These are phyloP conservation scores for Dryadula phaetusa DNA, from an alignment of 2,888 invertebrate genomes.

Conservation along the genomic window DNA sequence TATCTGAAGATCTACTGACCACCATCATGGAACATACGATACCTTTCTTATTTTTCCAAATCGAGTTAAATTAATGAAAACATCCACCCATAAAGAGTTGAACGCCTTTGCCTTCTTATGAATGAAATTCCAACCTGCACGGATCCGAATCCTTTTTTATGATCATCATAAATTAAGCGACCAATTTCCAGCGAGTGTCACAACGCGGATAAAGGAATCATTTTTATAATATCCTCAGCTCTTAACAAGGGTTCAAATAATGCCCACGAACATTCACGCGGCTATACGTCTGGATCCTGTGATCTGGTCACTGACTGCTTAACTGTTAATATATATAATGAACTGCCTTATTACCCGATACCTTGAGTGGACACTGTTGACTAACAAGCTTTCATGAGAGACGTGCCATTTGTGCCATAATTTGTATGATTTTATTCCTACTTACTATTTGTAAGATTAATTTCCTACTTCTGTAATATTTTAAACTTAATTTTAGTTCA, in stretches of 20 bases:
- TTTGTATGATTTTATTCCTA: slow-evolving; percentile 31
- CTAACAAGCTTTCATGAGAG: slow-evolving; percentile 71
- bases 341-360: slow-evolving; percentile 78
- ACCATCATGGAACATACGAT: slow-evolving; percentile 67
- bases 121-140: slow-evolving; percentile 83
- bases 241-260: slow-evolving; percentile 84
- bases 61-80: slow-evolving; percentile 83
- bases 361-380: slow-evolving; percentile 78
- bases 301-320: slow-evolving; percentile 79
- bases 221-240: slow-evolving; percentile 84
- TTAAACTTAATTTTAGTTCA: too few species aligned
- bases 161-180: slow-evolving; percentile 80
- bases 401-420: slow-evolving; percentile 56
- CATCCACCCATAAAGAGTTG: slow-evolving; percentile 83
- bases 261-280: slow-evolving; percentile 83
- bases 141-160: slow-evolving; percentile 82
- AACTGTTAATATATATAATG: slow-evolving; percentile 85
- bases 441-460: not conserved
- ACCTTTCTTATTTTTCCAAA: slow-evolving; percentile 70
- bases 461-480: too few species aligned
- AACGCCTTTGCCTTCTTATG: slow-evolving; percentile 84
- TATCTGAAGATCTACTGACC: slow-evolving; percentile 66
- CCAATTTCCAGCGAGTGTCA: slow-evolving; percentile 84
- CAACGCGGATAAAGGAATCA: slow-evolving; percentile 82
- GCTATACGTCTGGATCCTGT: slow-evolving; percentile 77